Conservation (phyloP, 2,888 invertebrate genomes). For the Lapara coniferarum region DNA sequence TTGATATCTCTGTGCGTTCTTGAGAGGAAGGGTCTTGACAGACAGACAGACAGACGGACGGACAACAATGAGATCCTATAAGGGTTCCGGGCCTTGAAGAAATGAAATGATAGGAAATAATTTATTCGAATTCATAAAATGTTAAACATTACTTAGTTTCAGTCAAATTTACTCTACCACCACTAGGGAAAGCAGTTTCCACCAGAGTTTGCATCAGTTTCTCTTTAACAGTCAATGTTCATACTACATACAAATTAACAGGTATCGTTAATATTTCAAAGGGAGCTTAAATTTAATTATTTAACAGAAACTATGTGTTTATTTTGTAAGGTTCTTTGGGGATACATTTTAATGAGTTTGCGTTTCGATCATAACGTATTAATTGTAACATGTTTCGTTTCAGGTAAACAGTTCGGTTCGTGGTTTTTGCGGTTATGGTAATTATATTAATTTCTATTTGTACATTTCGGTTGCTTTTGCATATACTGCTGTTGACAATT, state of each 20-base stretch:
- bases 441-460: slow-evolving; percentile 25
- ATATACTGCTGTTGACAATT: neutral
- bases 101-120: no score
- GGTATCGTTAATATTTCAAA: neutral
- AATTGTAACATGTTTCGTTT: slow-evolving; percentile 19
- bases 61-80: no score
- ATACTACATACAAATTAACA: neutral
- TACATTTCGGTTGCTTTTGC: neutral
- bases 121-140: no score
- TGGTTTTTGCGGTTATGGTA: slow-evolving; percentile 33
- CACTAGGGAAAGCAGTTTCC: no score
- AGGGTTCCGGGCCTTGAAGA: no score
- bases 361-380: slow-evolving; percentile 6
- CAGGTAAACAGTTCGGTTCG: slow-evolving; percentile 11
- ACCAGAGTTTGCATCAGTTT: no score
- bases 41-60: no score
- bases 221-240: neutral
- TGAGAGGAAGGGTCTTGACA: no score
- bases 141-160: no score
- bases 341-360: slow-evolving; percentile 7
- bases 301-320: neutral
- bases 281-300: neutral
- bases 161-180: no score
- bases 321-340: neutral
- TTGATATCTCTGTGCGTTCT: no score